Evolutionary conservation across 2,888 invertebrate species (phyloP).

Genomic region (Cataglyphis rosenhaueri): DNA sequence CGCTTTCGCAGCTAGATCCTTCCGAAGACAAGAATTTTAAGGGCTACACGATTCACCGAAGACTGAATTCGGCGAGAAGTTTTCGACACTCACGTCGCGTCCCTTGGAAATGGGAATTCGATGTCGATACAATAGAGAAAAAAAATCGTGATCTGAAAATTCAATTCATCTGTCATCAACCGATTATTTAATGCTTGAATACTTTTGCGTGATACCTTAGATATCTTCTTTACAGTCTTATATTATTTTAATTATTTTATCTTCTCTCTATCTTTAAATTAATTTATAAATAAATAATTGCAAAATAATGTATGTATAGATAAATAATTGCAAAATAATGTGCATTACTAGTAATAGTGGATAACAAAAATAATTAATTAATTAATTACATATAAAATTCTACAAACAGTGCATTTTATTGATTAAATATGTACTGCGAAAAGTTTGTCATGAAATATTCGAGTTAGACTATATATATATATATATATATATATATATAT

Average conservation of each 20-base stretch:
- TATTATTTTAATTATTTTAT: background rate
- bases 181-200: constrained; percentile 1
- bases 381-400: background rate
- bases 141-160: background rate
- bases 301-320: background rate
- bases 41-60: background rate
- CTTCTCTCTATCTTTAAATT: constrained; percentile 1
- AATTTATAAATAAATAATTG: background rate
- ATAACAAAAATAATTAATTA: background rate
- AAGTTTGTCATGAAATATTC: background rate
- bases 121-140: background rate
- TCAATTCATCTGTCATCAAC: background rate
- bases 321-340: background rate
- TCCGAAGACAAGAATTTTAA: background rate
- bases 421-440: background rate
- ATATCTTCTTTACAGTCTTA: background rate
- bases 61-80: constrained; percentile 25
- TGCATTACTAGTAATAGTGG: background rate
- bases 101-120: constrained; percentile 31
- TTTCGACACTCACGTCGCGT: background rate
- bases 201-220: background rate
- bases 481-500: too few species aligned
- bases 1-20: background rate
- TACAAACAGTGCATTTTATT: background rate
- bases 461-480: background rate